phyloP scores from a whole-genome alignment of 2,888 invertebrate species.

The Thereva nobilitata region DNA sequence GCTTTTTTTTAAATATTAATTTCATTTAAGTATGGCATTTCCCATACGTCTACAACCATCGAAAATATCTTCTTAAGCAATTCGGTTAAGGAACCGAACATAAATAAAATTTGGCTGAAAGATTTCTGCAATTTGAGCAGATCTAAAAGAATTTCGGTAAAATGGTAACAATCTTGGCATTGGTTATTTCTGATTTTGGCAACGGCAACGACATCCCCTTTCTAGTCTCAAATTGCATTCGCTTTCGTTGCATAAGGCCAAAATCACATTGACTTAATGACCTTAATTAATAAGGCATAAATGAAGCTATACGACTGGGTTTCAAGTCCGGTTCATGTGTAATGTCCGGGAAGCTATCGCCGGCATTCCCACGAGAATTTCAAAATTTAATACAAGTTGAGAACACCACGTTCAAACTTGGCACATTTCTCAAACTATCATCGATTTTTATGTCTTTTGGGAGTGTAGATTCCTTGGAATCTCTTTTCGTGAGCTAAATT shows the following conservation, averaged over 20 bases:
- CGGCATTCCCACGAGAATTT: no score
- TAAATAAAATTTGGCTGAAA: constrained; percentile 1
- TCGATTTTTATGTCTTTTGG: no score
- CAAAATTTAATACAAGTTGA: no score
- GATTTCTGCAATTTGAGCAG: constrained; percentile 1
- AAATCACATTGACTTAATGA: constrained; percentile 15
- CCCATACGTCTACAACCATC: no score
- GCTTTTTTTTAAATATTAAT: no score
- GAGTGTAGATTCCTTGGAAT: not conserved
- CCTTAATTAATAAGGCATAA: not conserved
- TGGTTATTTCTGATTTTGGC: constrained; percentile 9
- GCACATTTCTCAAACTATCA: no score
- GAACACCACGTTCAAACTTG: no score
- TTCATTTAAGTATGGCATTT: no score
- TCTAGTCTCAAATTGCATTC: not conserved
- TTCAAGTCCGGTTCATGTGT: no score
- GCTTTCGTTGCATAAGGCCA: not conserved
- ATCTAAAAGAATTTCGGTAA: constrained; percentile 10
- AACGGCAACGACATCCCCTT: not conserved
- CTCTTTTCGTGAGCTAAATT: constrained; percentile 12
- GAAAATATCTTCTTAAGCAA: constrained; percentile 9
- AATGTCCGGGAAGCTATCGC: no score
- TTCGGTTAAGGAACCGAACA: constrained; percentile 1
- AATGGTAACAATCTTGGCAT: constrained; percentile 16
- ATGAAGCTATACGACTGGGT: no score